phyloP scores from a whole-genome alignment of 2,888 invertebrate genomes.

The Itoplectis maculator region DNA sequence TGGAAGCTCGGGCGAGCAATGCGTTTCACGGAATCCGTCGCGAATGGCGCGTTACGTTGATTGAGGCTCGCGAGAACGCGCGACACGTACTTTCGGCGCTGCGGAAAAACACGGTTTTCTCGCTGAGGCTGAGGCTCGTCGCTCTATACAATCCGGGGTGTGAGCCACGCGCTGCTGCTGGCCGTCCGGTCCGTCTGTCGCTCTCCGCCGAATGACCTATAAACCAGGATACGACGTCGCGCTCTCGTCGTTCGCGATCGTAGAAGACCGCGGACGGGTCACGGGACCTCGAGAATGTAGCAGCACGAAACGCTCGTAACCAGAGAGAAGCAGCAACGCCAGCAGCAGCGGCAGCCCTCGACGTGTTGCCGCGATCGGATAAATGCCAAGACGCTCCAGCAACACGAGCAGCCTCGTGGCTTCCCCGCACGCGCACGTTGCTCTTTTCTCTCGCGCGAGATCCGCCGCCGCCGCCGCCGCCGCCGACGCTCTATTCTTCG shows the following conservation, averaged over 20 bases:
- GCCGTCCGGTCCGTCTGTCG: slow-evolving; percentile 67
- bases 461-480: too few species aligned
- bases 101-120: slow-evolving; percentile 46
- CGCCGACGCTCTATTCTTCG: slow-evolving; percentile 14
- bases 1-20: slow-evolving; percentile 18
- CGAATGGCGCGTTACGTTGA: slow-evolving; percentile 14
- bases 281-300: slow-evolving; percentile 67
- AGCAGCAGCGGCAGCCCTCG: slow-evolving; percentile 34
- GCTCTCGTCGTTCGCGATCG: slow-evolving; percentile 53
- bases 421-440: slow-evolving; percentile 60
- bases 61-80: slow-evolving; percentile 20
- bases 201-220: slow-evolving; percentile 73
- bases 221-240: slow-evolving; percentile 72
- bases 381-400: slow-evolving; percentile 68
- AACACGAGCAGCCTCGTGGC: slow-evolving; percentile 58
- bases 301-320: slow-evolving; percentile 68
- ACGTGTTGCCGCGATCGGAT: slow-evolving; percentile 73
- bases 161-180: too few species aligned
- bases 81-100: slow-evolving; percentile 3
- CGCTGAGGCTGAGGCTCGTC: slow-evolving; percentile 36
- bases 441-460: slow-evolving; percentile 30
- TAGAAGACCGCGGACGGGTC: slow-evolving; percentile 54
- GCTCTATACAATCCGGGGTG: too few species aligned
- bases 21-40: slow-evolving; percentile 23
- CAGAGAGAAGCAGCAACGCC: slow-evolving; percentile 67